Percentiles rank a stretch among this genome's conserved stretches.
Conservation (phyloP, 2,888 invertebrate genomes). For the Sesia apiformis region DNA sequence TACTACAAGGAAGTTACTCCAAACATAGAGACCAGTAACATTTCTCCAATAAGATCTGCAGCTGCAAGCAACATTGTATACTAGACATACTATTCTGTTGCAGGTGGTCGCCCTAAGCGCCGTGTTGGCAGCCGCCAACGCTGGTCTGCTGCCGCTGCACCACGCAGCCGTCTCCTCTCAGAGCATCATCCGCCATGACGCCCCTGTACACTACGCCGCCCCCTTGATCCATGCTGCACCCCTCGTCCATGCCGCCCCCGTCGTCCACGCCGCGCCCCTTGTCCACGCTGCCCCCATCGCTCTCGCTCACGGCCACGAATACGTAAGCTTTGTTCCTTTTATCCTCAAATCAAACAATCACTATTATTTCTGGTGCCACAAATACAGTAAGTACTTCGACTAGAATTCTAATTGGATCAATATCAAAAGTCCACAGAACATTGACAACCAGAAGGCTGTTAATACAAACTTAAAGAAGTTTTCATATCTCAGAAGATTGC, state of each 20-base stretch:
- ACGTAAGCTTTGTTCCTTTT: slow-evolving; percentile 27
- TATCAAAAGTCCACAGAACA: too few relatives aligned
- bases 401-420: too few relatives aligned
- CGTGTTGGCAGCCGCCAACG: slow-evolving; percentile 68
- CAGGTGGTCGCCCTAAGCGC: slow-evolving; percentile 62
- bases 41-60: too few relatives aligned
- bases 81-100: slow-evolving; percentile 2
- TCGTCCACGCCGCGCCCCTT: slow-evolving; percentile 13
- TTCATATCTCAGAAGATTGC: too few relatives aligned
- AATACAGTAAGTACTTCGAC: too few relatives aligned
- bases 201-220: slow-evolving; percentile 44
- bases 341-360: too few relatives aligned
- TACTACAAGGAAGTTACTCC: too few relatives aligned
- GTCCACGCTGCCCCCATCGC: slow-evolving; percentile 10
- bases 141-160: slow-evolving; percentile 66
- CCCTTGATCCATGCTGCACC: slow-evolving; percentile 34
- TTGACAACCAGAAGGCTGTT: too few relatives aligned
- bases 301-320: slow-evolving; percentile 33
- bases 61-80: neutral
- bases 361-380: too few relatives aligned
- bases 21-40: too few relatives aligned
- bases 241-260: slow-evolving; percentile 23
- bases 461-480: too few relatives aligned
- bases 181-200: slow-evolving; percentile 63
- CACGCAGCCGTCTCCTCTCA: slow-evolving; percentile 67